These are phyloP conservation scores for Cervus canadensis DNA, from an alignment of 2,113 vertebrate genomes.

Conservation along the genomic window DNA sequence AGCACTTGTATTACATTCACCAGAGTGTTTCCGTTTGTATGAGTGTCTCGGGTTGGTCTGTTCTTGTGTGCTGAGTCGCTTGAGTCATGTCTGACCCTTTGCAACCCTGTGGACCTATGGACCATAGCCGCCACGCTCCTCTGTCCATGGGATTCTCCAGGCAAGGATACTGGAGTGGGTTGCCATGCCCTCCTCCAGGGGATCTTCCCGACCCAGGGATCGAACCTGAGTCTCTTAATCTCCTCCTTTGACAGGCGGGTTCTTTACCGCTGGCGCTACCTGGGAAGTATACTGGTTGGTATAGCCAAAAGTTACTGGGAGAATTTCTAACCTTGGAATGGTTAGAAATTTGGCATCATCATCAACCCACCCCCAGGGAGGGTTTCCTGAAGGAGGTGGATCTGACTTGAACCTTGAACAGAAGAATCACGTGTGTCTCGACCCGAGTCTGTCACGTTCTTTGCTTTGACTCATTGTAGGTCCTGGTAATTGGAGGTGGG, in stretches of 20 bases:
- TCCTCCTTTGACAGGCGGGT: not conserved
- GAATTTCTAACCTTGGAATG: not conserved
- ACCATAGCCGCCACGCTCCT: fast-evolving
- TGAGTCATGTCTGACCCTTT: not conserved
- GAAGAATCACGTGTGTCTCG: not conserved
- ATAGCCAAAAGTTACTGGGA: not conserved
- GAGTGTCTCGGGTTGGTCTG: no score
- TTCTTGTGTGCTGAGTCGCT: not conserved
- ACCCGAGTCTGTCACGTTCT: not conserved
- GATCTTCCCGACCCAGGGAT: not conserved
- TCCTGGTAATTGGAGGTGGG: not conserved
- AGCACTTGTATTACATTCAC: not conserved
- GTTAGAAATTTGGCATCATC: no score
- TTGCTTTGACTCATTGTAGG: not conserved
- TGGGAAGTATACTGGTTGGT: not conserved
- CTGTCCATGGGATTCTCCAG: not conserved
- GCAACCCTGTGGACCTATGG: not conserved
- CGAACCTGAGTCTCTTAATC: not conserved
- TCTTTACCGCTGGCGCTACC: not conserved
- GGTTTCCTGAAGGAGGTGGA: not conserved
- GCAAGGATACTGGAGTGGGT: not conserved
- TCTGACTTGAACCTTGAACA: not conserved
- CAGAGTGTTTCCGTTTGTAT: not conserved
- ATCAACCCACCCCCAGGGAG: not conserved
- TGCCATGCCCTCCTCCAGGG: not conserved